Evolutionary conservation across 1,140 invertebrate species (phyloP).

Genomic region (Penaeus vannamei): DNA sequence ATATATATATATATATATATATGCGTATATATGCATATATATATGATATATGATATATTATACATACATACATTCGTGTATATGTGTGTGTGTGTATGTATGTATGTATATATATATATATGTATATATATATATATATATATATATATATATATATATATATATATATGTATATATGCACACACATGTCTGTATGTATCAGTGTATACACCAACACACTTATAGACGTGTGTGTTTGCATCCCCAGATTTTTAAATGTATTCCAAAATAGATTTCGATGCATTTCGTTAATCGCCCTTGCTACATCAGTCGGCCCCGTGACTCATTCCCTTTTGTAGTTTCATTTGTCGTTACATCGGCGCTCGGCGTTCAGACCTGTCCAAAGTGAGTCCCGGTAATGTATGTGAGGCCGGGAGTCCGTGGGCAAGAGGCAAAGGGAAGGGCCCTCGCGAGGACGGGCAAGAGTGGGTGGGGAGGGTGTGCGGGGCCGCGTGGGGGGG

Average conservation of each 20-base stretch:
- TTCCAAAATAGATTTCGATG: too few species aligned
- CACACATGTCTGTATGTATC: not conserved
- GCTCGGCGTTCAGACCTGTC: too few species aligned
- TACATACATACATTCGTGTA: too few species aligned
- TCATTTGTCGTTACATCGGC: not conserved
- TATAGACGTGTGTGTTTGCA: too few species aligned
- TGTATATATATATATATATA: constrained; percentile 45
- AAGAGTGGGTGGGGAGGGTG: not conserved
- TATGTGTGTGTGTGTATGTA: constrained; percentile 8
- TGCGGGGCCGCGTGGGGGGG: not conserved
- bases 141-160: not conserved
- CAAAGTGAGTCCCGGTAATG: too few species aligned
- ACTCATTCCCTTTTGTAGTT: constrained; percentile 16
- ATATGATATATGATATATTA: too few species aligned
- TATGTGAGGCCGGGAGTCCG: too few species aligned
- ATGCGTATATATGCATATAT: too few species aligned
- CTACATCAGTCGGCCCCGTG: not conserved
- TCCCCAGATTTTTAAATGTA: not conserved
- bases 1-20: not conserved
- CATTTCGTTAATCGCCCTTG: too few species aligned
- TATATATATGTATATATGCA: not conserved
- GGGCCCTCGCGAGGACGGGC: too few species aligned
- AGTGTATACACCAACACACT: not conserved
- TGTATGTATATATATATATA: constrained; percentile 1
- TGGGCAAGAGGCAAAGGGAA: too few species aligned